These are phyloP conservation scores for Ginglymostoma cirratum DNA, from an alignment of 2,113 vertebrate genomes.

Conservation along the genomic window DNA sequence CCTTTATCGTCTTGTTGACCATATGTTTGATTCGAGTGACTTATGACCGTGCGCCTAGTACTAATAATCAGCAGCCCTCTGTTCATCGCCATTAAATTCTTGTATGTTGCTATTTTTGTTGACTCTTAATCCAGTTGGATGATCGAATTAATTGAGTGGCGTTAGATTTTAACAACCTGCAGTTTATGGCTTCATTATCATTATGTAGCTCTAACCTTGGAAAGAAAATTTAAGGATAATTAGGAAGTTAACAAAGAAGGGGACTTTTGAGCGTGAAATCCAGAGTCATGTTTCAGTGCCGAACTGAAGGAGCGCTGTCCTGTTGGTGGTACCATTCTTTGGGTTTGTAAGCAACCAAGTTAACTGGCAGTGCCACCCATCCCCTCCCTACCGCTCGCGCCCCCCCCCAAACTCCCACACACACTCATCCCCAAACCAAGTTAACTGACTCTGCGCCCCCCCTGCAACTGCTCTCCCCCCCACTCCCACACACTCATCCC, in stretches of 20 bases:
- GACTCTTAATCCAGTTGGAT: background rate
- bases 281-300: background rate
- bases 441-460: too few species aligned
- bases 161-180: conserved; percentile 3
- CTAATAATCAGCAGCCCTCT: conserved; percentile 16
- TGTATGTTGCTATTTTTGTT: conserved; percentile 14
- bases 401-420: too few species aligned
- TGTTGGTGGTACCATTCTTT: background rate
- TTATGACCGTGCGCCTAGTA: background rate
- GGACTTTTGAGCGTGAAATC: background rate
- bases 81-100: conserved; percentile 11
- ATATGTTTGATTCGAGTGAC: background rate
- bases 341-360: too few species aligned
- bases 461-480: too few species aligned
- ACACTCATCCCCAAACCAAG: too few species aligned
- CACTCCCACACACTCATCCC: too few species aligned
- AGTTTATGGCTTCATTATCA: background rate
- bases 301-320: background rate
- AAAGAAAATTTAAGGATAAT: background rate
- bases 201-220: conserved; percentile 11
- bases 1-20: background rate
- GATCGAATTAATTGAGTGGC: background rate
- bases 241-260: background rate
- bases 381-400: too few species aligned
- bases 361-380: background rate